Evolutionary conservation across 1,140 invertebrate species (phyloP).

Genomic region (Zaprionus nigranus): DNA sequence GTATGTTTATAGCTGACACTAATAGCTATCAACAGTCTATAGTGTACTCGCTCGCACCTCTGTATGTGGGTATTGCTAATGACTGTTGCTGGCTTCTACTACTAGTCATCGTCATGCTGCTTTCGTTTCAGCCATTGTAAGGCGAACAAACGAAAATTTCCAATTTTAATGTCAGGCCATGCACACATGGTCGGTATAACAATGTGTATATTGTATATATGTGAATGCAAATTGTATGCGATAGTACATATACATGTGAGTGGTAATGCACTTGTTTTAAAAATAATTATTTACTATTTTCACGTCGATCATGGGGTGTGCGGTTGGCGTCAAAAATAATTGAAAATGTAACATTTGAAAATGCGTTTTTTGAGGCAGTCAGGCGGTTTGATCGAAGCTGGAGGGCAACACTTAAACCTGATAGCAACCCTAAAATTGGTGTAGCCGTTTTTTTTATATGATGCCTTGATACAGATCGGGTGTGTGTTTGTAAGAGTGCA

Average conservation of each 20-base stretch:
- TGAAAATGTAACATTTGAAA: conserved; percentile 37
- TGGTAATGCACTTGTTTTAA: conserved; percentile 21
- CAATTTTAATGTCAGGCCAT: conserved; percentile 52
- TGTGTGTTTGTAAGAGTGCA: conserved; percentile 2
- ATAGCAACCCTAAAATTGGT: conserved; percentile 48
- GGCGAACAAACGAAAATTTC: conserved; percentile 48
- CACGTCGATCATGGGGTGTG: neutral
- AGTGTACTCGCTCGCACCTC: conserved; percentile 39
- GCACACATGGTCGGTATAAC: conserved; percentile 44
- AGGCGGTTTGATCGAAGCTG: conserved; percentile 31
- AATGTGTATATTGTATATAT: conserved; percentile 17
- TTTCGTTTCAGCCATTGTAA: conserved; percentile 49
- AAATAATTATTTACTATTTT: conserved; percentile 36
- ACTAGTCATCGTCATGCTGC: conserved; percentile 39
- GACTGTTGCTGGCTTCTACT: conserved; percentile 26
- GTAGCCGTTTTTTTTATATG: conserved; percentile 12
- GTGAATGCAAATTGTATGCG: conserved; percentile 13
- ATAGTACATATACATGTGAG: conserved; percentile 15
- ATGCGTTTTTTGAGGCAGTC: conserved; percentile 33
- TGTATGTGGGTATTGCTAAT: neutral
- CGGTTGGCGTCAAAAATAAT: conserved; percentile 1
- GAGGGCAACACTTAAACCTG: conserved; percentile 40
- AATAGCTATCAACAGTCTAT: conserved; percentile 33
- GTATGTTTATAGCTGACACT: conserved; percentile 53
- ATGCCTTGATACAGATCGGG: conserved; percentile 1